Conservation (phyloP, 1,140 invertebrate genomes). For the Arctopsyche grandis region DNA sequence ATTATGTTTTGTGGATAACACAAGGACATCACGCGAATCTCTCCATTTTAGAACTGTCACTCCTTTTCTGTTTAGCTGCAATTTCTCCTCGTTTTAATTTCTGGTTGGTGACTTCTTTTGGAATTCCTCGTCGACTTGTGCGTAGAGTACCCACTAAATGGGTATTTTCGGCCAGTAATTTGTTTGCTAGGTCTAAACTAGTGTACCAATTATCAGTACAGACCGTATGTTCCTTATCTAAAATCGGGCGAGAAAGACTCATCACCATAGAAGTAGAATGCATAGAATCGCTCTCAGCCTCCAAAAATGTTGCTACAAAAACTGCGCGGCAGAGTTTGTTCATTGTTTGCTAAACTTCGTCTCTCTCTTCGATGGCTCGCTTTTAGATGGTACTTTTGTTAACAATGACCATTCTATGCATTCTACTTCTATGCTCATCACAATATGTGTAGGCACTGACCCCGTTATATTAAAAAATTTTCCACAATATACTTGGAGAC, state of each 20-base stretch:
- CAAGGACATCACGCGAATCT: conserved; percentile 53
- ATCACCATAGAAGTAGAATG: no score
- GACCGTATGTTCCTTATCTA: conserved; percentile 55
- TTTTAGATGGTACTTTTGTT: no score
- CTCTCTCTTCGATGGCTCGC: no score
- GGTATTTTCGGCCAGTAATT: conserved; percentile 60
- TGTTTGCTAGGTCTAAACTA: conserved; percentile 60
- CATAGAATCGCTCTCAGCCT: no score
- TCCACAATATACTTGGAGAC: conserved; percentile 57
- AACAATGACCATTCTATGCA: no score
- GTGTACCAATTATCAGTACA: conserved; percentile 59
- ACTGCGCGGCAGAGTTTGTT: no score
- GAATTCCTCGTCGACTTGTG: conserved; percentile 58
- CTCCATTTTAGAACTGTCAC: conserved; percentile 55
- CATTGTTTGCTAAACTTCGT: no score
- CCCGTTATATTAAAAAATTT: conserved; percentile 50
- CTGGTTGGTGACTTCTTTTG: conserved; percentile 56
- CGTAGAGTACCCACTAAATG: conserved; percentile 64
- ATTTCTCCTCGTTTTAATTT: conserved; percentile 55
- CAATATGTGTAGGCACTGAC: conserved; percentile 46
- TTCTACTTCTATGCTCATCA: no score
- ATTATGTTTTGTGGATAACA: conserved; percentile 53
- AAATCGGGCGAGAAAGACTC: conserved; percentile 42
- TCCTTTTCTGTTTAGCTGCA: conserved; percentile 48
- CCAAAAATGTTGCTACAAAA: no score